These are phyloP conservation scores for Halichoerus grypus DNA, from an alignment of 2,113 vertebrate species.

Conservation along the genomic window DNA sequence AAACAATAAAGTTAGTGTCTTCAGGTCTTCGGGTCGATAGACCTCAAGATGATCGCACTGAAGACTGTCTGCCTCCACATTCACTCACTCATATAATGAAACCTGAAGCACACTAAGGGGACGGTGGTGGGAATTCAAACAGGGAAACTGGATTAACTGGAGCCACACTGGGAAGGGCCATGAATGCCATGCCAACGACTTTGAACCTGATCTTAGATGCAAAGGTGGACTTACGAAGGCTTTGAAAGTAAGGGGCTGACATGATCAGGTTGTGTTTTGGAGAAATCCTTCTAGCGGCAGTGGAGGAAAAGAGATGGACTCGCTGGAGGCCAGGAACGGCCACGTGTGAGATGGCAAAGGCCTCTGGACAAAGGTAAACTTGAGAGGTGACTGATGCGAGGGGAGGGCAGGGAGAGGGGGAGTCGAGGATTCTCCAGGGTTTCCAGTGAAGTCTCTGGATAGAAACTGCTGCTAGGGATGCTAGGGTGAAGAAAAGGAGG, in stretches of 20 bases:
- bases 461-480: neutral
- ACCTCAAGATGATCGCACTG: neutral
- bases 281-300: neutral
- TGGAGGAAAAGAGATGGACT: neutral
- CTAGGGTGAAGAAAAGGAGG: neutral
- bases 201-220: neutral
- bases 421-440: neutral
- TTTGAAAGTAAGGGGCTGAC: neutral
- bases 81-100: neutral
- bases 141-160: neutral
- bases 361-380: neutral
- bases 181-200: neutral
- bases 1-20: neutral
- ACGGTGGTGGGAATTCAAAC: neutral
- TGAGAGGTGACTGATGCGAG: neutral
- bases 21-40: neutral
- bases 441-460: neutral
- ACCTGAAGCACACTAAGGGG: neutral
- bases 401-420: fast-evolving
- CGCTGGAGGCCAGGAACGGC: neutral
- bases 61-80: neutral
- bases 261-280: neutral
- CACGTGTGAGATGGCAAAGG: neutral
- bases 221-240: neutral
- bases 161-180: neutral